phyloP scores from a whole-genome alignment of 1,140 invertebrate species.

The Eurosta solidaginis region DNA sequence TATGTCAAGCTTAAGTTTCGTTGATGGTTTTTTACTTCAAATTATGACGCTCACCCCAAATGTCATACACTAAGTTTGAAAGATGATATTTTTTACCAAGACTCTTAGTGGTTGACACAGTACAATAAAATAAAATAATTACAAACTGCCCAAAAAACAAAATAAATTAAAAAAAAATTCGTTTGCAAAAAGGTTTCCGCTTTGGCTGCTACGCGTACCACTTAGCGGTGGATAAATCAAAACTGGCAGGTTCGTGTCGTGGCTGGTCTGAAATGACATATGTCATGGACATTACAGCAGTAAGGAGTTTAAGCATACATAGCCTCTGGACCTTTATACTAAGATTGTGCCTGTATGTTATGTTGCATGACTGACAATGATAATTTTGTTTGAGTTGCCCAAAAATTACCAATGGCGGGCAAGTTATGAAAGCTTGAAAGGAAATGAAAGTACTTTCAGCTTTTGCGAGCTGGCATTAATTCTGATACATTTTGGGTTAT shows the following conservation, averaged over 20 bases:
- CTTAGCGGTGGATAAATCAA: constrained; percentile 15
- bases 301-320: neutral
- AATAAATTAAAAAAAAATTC: neutral
- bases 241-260: neutral
- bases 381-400: no score
- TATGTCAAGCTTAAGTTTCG: neutral
- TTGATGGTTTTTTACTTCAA: neutral
- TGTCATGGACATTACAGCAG: constrained; percentile 7
- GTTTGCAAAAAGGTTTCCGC: neutral
- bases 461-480: no score
- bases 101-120: neutral
- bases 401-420: no score
- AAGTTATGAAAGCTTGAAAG: no score
- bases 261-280: neutral
- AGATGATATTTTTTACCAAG: neutral
- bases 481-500: no score
- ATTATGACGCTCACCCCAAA: neutral
- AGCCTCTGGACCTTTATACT: neutral
- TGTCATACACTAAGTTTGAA: constrained; percentile 5
- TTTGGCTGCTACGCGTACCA: constrained; percentile 7
- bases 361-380: no score
- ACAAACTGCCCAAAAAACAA: neutral
- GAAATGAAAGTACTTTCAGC: no score
- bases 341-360: no score
- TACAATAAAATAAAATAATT: constrained; percentile 13